Percentiles rank a stretch among this genome's conserved stretches.
Conservation (phyloP, 2,797 vertebrate genomes). For the Anguilla anguilla region DNA sequence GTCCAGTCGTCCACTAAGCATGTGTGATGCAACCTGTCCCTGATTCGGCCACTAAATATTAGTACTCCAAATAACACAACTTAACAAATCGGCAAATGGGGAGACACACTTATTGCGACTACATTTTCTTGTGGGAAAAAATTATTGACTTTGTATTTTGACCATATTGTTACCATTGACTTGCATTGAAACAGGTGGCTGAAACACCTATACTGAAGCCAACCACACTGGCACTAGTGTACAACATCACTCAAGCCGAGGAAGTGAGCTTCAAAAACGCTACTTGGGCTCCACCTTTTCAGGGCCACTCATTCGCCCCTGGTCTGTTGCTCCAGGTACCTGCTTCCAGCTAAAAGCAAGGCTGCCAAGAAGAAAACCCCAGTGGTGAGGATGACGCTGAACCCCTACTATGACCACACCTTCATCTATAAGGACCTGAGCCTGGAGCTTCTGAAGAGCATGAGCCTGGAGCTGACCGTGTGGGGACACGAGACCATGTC, state of each 20-base stretch:
- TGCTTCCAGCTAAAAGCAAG: conserved; percentile 83
- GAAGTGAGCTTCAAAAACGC: too few relatives aligned
- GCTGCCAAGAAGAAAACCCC: conserved; percentile 87
- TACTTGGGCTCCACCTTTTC: background rate
- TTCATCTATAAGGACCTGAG: conserved; percentile 85
- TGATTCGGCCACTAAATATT: too few relatives aligned
- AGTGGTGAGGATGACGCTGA: conserved; percentile 90
- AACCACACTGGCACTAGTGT: too few relatives aligned
- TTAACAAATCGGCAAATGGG: too few relatives aligned
- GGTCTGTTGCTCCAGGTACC: conserved; percentile 71
- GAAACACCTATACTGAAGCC: too few relatives aligned
- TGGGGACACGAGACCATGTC: conserved; percentile 90
- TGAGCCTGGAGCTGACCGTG: conserved; percentile 91
- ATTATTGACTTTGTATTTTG: too few relatives aligned
- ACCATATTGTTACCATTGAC: too few relatives aligned
- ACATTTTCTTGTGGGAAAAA: too few relatives aligned
- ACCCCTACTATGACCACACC: conserved; percentile 91
- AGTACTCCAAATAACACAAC: too few relatives aligned
- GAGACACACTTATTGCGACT: too few relatives aligned
- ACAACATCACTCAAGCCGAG: too few relatives aligned
- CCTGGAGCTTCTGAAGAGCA: conserved; percentile 79
- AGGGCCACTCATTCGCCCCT: background rate
- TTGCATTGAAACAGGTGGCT: too few relatives aligned
- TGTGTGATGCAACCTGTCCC: background rate
- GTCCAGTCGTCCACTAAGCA: background rate